Evolutionary conservation across 2,888 invertebrate species (phyloP).

Genomic region (Euclidia mi): DNA sequence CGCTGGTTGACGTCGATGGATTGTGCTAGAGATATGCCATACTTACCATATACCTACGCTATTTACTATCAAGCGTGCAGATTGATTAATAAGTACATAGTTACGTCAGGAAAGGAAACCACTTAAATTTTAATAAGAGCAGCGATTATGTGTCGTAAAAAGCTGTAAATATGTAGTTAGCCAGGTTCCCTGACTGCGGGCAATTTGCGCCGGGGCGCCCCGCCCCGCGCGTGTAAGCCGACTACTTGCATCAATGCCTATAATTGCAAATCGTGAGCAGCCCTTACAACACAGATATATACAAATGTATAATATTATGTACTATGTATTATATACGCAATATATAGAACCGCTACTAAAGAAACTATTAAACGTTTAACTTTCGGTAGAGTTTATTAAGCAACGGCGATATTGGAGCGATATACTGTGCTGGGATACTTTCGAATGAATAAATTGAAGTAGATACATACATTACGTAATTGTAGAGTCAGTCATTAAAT

Average conservation of each 20-base stretch:
- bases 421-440: no score
- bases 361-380: no score
- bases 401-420: no score
- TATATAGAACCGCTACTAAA: no score
- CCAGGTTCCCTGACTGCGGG: slow-evolving; percentile 69
- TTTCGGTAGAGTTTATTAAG: no score
- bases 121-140: slow-evolving; percentile 88
- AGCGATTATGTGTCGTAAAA: slow-evolving; percentile 87
- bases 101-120: slow-evolving; percentile 80
- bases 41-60: slow-evolving; percentile 30
- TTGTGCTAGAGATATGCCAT: no score
- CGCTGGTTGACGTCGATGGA: no score
- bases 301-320: slow-evolving; percentile 1
- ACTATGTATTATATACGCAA: slow-evolving; percentile 4
- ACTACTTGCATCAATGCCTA: slow-evolving; percentile 47
- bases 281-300: slow-evolving; percentile 32
- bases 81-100: slow-evolving; percentile 67
- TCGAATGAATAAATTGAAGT: no score
- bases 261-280: slow-evolving; percentile 50
- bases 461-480: no score
- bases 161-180: slow-evolving; percentile 87
- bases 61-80: slow-evolving; percentile 59
- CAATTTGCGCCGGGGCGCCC: slow-evolving; percentile 68
- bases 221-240: slow-evolving; percentile 45
- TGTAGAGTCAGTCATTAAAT: no score